Percentiles rank a stretch among this genome's conserved stretches.
Conservation (phyloP, 2,888 invertebrate genomes). For the Matsumyia berberina region DNA sequence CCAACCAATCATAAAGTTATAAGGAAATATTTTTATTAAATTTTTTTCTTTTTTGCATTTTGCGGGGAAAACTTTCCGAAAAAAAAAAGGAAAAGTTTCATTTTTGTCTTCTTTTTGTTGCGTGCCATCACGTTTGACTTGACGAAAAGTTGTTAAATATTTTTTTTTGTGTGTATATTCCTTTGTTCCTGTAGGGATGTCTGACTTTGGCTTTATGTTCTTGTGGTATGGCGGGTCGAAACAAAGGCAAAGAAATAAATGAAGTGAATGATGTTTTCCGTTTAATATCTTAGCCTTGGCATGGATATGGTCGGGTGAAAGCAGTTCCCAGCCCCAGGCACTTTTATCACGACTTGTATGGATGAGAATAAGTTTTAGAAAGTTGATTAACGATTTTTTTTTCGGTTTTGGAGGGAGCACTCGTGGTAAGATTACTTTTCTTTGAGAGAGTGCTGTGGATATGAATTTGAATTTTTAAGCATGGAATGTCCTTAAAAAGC, state of each 20-base stretch:
- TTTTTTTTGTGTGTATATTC: not conserved
- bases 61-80: conserved; percentile 31
- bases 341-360: conserved; percentile 70
- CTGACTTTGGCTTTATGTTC: conserved; percentile 32
- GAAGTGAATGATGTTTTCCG: conserved; percentile 69
- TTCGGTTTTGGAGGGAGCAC: conserved; percentile 1
- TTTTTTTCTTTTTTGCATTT: conserved; percentile 1
- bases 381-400: conserved; percentile 71
- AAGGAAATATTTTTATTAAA: conserved; percentile 69
- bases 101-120: conserved; percentile 25
- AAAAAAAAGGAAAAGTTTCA: conserved; percentile 8
- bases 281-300: conserved; percentile 65
- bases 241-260: conserved; percentile 57
- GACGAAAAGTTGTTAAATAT: conserved; percentile 53
- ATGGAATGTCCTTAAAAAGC: conserved; percentile 27
- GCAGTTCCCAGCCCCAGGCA: conserved; percentile 5
- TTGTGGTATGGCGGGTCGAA: conserved; percentile 40
- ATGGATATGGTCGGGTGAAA: conserved; percentile 13
- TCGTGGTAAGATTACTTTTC: conserved; percentile 50
- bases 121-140: conserved; percentile 58
- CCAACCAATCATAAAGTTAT: conserved; percentile 71
- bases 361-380: conserved; percentile 68
- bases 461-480: conserved; percentile 65
- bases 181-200: conserved; percentile 7
- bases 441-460: conserved; percentile 48